Evolutionary conservation across 2,113 vertebrate genomes (phyloP).

Genomic region (Thomomys bottae): DNA sequence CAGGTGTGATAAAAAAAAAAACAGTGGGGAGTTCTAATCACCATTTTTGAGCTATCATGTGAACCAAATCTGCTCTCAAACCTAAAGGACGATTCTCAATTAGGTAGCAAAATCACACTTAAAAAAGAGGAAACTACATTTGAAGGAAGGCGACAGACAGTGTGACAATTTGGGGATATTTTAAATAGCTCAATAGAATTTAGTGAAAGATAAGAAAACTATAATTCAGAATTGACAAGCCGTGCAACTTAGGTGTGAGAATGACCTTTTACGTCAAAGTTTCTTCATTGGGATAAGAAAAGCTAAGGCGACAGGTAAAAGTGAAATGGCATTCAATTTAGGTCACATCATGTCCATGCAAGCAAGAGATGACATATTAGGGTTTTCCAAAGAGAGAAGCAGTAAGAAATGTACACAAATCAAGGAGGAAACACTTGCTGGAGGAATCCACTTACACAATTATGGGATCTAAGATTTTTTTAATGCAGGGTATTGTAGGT

Average conservation of each 20-base stretch:
- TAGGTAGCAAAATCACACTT: background rate
- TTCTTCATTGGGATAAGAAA: background rate
- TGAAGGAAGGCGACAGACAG: background rate
- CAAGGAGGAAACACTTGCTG: background rate
- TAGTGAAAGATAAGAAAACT: background rate
- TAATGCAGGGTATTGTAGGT: background rate
- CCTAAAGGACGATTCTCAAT: background rate
- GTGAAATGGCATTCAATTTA: background rate
- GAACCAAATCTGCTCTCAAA: background rate
- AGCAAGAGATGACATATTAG: background rate
- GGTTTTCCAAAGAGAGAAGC: background rate
- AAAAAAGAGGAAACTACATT: background rate
- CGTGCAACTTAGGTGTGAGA: background rate
- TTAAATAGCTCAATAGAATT: background rate
- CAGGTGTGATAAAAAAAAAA: accelerated
- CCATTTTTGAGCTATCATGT: accelerated
- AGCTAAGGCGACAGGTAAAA: background rate
- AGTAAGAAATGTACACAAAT: background rate
- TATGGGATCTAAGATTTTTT: background rate
- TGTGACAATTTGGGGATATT: background rate
- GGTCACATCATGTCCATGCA: background rate
- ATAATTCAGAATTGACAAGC: background rate
- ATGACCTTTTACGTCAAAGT: background rate
- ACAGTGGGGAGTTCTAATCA: background rate
- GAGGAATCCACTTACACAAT: background rate